Conservation (phyloP, 1,140 invertebrate genomes). For the Caligus rogercresseyi region DNA sequence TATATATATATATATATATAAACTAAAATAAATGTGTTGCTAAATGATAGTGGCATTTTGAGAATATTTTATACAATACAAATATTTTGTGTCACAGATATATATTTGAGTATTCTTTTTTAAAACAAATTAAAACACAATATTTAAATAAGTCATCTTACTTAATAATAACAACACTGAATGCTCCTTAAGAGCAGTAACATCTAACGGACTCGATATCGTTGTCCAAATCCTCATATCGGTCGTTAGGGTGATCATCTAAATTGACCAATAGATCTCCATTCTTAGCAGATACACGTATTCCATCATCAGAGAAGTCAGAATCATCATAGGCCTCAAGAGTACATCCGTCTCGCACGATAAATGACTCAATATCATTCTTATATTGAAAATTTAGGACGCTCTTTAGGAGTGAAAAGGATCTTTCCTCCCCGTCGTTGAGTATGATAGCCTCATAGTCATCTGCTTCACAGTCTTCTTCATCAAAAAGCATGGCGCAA, state of each 20-base stretch:
- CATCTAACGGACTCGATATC: background rate
- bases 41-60: too few relatives aligned
- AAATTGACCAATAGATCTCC: background rate
- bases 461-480: background rate
- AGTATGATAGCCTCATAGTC: background rate
- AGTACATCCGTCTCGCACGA: background rate
- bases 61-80: too few relatives aligned
- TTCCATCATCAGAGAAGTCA: too few relatives aligned
- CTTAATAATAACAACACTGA: too few relatives aligned
- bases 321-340: too few relatives aligned
- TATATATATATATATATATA: too few relatives aligned
- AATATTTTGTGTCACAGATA: too few relatives aligned
- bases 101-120: too few relatives aligned
- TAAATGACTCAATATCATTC: background rate
- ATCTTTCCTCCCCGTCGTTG: background rate
- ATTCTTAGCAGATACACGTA: background rate
- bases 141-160: too few relatives aligned
- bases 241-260: background rate
- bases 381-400: background rate
- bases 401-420: background rate
- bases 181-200: too few relatives aligned
- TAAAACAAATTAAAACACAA: too few relatives aligned
- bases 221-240: background rate
- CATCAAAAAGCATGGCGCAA: slow-evolving; percentile 1
- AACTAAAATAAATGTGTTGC: too few relatives aligned